Evolutionary conservation across 2,113 vertebrate species (phyloP).

Genomic region (Erinaceus europaeus): DNA sequence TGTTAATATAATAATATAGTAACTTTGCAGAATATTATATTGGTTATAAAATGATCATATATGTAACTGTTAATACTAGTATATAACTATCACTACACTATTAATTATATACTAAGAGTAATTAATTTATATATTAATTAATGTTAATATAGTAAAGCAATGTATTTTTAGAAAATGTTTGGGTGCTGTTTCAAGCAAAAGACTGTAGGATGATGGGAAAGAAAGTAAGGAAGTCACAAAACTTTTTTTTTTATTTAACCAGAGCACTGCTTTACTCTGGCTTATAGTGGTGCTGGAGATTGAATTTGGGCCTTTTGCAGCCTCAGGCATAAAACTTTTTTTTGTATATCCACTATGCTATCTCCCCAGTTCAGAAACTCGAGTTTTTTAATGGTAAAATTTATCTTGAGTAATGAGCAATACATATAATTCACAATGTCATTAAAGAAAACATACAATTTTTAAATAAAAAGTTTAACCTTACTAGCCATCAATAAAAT

Average conservation of each 20-base stretch:
- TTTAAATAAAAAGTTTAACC: background rate
- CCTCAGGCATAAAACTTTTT: too few relatives aligned
- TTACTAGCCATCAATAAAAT: background rate
- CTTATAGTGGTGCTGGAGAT: too few relatives aligned
- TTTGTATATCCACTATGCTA: too few relatives aligned
- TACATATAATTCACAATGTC: slow-evolving; percentile 19
- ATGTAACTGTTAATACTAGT: background rate
- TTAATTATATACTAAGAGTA: slow-evolving; percentile 27
- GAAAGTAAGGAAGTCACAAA: background rate
- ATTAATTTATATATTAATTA: background rate
- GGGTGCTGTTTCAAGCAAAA: slow-evolving; percentile 2
- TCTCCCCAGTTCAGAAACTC: too few relatives aligned
- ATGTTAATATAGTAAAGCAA: background rate
- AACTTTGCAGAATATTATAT: slow-evolving; percentile 14
- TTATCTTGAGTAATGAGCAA: background rate
- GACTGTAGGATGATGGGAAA: background rate
- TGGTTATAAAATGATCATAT: background rate
- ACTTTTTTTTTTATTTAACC: too few relatives aligned
- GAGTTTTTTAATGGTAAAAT: background rate
- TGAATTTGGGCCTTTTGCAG: too few relatives aligned
- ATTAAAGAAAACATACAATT: background rate
- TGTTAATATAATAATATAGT: slow-evolving; percentile 18
- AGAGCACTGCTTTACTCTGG: too few relatives aligned
- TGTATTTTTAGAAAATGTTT: background rate
- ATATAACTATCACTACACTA: background rate